phyloP scores from a whole-genome alignment of 2,113 vertebrate species.

The Centrocercus urophasianus region DNA sequence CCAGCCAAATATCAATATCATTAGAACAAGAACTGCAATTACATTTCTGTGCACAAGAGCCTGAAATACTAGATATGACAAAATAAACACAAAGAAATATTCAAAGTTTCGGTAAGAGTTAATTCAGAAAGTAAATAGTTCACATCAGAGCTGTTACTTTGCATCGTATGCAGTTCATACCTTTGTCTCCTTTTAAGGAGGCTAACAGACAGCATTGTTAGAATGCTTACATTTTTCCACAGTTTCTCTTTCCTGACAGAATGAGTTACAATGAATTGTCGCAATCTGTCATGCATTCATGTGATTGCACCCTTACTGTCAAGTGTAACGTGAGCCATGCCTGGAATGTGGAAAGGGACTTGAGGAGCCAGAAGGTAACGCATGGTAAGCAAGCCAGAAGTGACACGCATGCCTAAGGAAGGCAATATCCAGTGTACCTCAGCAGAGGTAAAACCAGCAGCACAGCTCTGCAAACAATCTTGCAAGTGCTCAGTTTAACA shows the following conservation, averaged over 20 bases:
- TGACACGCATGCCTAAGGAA: neutral
- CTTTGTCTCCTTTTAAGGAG: neutral
- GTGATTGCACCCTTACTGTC: neutral
- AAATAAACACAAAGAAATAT: slow-evolving; percentile 17
- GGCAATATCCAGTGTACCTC: accelerated
- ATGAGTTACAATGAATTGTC: neutral
- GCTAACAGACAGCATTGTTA: neutral
- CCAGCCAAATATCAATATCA: neutral
- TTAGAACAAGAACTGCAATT: slow-evolving; percentile 14
- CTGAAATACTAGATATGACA: slow-evolving; percentile 46
- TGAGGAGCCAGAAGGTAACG: neutral
- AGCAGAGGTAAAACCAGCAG: neutral
- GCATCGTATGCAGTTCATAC: neutral
- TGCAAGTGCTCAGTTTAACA: neutral
- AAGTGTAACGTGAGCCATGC: neutral
- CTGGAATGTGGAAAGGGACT: neutral
- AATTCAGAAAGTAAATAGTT: neutral
- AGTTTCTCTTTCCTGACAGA: slow-evolving; percentile 12
- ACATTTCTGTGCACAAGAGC: slow-evolving; percentile 4
- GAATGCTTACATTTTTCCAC: neutral
- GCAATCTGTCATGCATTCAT: neutral
- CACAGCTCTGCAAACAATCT: accelerated
- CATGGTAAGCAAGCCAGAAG: neutral
- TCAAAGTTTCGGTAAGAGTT: slow-evolving; percentile 18
- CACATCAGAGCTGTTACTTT: neutral